These are phyloP conservation scores for human (Homo sapiens) DNA, from an alignment of 2,113 vertebrate species.

Conservation along the genomic window GRCh38 chr4:143084501-143085000, in stretches of 20 bases:
- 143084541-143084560: background rate
- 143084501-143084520: background rate
- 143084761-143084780: background rate
- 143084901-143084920: background rate
- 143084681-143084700: background rate
- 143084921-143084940: background rate
- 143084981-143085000: slow-evolving; percentile 3
- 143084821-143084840: background rate
- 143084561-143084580: background rate
- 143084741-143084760: background rate
- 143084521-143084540: background rate
- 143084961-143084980: slow-evolving; percentile 3
- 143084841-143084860: background rate
- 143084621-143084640: background rate
- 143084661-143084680: background rate
- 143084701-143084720: background rate
- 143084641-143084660: too few species aligned
- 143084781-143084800: background rate
- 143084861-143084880: background rate
- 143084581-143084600: background rate
- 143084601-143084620: background rate
- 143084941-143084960: background rate
- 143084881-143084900: background rate
- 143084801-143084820: background rate
- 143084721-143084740: background rate